A percentile compares a stretch with the other conserved stretches of the same genome.
Conservation (phyloP, 2,888 invertebrate genomes). For the Bugulina stolonifera region DNA sequence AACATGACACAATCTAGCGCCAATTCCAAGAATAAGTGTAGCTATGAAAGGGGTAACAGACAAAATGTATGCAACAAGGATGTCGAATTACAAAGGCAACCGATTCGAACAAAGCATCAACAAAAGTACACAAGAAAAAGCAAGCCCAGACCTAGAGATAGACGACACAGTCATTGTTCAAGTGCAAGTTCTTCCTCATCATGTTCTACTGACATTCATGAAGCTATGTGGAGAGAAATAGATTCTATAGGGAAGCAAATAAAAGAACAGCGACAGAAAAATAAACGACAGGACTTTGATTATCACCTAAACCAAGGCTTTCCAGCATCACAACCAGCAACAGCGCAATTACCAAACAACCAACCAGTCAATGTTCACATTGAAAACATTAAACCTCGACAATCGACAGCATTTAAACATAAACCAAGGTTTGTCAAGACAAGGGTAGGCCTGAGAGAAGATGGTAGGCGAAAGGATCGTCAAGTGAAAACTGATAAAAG, state of each 20-base stretch:
- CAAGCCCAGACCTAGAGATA: too few relatives aligned
- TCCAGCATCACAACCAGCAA: too few relatives aligned
- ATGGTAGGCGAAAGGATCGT: too few relatives aligned
- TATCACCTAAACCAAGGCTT: too few relatives aligned
- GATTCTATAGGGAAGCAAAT: not conserved
- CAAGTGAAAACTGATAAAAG: too few relatives aligned
- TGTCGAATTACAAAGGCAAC: not conserved
- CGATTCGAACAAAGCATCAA: not conserved
- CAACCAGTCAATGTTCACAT: not conserved
- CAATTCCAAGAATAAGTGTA: too few relatives aligned
- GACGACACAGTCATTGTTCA: too few relatives aligned
- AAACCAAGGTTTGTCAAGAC: not conserved
- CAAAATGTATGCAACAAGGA: not conserved
- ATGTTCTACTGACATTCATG: not conserved
- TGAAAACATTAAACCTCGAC: not conserved
- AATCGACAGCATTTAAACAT: not conserved
- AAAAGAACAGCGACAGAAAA: not conserved
- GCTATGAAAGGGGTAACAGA: too few relatives aligned
- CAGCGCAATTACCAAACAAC: not conserved
- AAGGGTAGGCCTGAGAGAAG: too few relatives aligned
- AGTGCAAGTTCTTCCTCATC: not conserved
- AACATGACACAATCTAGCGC: not conserved
- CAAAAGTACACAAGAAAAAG: not conserved
- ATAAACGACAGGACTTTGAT: too few relatives aligned
- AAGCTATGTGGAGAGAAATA: not conserved